Conservation (phyloP, 2,888 invertebrate species). For the Elysia crispata region DNA sequence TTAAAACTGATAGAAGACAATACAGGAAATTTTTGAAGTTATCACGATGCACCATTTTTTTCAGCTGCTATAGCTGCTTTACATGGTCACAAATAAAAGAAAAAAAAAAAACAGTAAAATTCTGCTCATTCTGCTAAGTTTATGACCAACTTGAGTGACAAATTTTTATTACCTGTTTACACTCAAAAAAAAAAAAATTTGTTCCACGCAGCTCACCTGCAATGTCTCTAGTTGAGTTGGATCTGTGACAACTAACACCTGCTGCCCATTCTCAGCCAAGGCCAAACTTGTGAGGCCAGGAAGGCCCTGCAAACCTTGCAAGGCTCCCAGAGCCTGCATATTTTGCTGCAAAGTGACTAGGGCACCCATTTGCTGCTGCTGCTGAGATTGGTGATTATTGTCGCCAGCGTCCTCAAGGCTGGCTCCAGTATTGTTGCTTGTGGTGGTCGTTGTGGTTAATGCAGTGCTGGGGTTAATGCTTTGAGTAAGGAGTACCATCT, state of each 20-base stretch:
- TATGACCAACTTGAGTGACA: too few species aligned
- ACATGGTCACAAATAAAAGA: too few species aligned
- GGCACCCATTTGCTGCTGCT: constrained; percentile 29
- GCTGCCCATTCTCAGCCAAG: constrained; percentile 68
- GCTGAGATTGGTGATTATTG: neutral
- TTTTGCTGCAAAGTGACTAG: constrained; percentile 47
- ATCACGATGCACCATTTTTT: too few species aligned
- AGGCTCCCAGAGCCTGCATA: constrained; percentile 26
- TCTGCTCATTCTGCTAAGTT: too few species aligned
- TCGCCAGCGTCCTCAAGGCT: neutral
- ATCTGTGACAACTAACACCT: constrained; percentile 73
- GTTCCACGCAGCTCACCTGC: too few species aligned
- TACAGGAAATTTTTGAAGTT: too few species aligned
- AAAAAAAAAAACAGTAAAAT: too few species aligned
- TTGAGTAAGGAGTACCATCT: constrained; percentile 41
- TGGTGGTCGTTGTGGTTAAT: constrained; percentile 27
- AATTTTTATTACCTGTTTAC: too few species aligned
- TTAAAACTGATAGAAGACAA: too few species aligned
- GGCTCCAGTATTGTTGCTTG: neutral
- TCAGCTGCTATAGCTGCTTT: too few species aligned
- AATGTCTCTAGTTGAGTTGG: constrained; percentile 71
- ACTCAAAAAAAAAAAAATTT: too few species aligned
- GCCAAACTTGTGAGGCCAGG: constrained; percentile 65
- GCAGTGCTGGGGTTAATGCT: constrained; percentile 10
- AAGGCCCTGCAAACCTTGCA: constrained; percentile 60